Percentiles rank a stretch among this genome's conserved stretches.
Evolutionary conservation across 1,140 invertebrate species (phyloP).

Genomic region (Chrysopa pallens): DNA sequence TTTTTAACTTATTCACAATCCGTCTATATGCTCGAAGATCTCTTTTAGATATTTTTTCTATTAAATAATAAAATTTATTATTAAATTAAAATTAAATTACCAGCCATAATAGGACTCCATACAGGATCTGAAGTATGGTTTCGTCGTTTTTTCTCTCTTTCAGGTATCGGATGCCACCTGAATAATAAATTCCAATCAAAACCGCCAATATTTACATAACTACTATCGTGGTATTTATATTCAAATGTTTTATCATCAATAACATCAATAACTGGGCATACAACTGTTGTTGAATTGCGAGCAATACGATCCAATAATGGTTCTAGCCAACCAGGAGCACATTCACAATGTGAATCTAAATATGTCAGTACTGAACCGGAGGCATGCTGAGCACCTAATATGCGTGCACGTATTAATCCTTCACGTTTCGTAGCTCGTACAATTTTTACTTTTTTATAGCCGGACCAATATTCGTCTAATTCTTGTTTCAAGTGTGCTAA

Average conservation of each 20-base stretch:
- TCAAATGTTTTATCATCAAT: slow-evolving; percentile 82
- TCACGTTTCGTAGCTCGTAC: slow-evolving; percentile 68
- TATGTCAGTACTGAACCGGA: slow-evolving; percentile 85
- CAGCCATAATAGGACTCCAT: slow-evolving; percentile 93
- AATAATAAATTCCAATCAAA: slow-evolving; percentile 96
- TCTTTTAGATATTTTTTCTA: too few relatives aligned
- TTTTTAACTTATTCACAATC: too few relatives aligned
- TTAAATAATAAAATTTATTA: too few relatives aligned
- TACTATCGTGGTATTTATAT: slow-evolving; percentile 72
- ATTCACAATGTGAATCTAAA: slow-evolving; percentile 95
- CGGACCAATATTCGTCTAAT: slow-evolving; percentile 80
- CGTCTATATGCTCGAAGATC: too few relatives aligned
- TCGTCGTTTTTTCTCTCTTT: slow-evolving; percentile 70
- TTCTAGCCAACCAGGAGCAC: slow-evolving; percentile 88
- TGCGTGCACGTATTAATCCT: slow-evolving; percentile 81
- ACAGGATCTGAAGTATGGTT: slow-evolving; percentile 81
- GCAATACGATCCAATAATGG: slow-evolving; percentile 88
- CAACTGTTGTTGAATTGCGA: slow-evolving; percentile 72
- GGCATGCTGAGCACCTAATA: slow-evolving; percentile 69
- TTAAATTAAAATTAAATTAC: too few relatives aligned
- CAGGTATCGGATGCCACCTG: slow-evolving; percentile 93
- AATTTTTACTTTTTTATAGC: slow-evolving; percentile 78
- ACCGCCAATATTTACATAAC: slow-evolving; percentile 77
- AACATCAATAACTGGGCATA: slow-evolving; percentile 85
- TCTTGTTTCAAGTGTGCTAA: slow-evolving; percentile 79